Evolutionary conservation across 2,888 invertebrate genomes (phyloP), one percentile per base, ranked within the genome.

Genomic region (Brachypalpus laphriformis): DNA sequence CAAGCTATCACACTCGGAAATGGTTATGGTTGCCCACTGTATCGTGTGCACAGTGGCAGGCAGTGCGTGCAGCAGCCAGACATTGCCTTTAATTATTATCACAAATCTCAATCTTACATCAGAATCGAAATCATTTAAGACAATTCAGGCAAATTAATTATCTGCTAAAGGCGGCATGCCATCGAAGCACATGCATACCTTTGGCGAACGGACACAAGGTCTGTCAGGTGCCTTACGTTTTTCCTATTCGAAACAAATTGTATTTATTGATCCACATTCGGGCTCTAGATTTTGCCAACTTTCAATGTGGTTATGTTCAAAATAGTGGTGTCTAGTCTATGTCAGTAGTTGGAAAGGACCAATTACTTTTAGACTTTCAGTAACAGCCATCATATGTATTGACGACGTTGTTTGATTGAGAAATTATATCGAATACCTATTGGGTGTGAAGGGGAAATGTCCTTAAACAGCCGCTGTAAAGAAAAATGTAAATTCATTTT

Each of bases 141-240:
- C 85, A 85, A 85, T 85, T 85, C 85, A 71, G 85, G 81, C 85
- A 81, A 81, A 81, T 85, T 85, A 85, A 85, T 81, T 85, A 81
- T 82, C 71, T 81, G 37, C 47, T 59, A 81, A 85, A 81, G 85
- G 85, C 81, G 85, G 71, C 85, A 85, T 85, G 40, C 85, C 85
- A 76, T 85, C 81, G 85, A 57, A 61, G 85, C 75, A 65, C 75
- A 68, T 49, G 56, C 72, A 59, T 65, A 51, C 61, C 54, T 65
- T 71, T 37, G 66, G 37, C 75, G 75, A 85, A 85, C 75, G 61
- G 61, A 81, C 71, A 85, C 85, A 85, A 85, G 85, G 85, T 71
- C 85, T 81, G 54, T 57, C 71, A 71, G 85, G 70, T 85, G 65
- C 78, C 63, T 70, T 75, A 34, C 9, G 59, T 66, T 80, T 68